These are phyloP conservation scores for Drusus annulatus DNA, from an alignment of 1,140 invertebrate species.

Conservation along the genomic window DNA sequence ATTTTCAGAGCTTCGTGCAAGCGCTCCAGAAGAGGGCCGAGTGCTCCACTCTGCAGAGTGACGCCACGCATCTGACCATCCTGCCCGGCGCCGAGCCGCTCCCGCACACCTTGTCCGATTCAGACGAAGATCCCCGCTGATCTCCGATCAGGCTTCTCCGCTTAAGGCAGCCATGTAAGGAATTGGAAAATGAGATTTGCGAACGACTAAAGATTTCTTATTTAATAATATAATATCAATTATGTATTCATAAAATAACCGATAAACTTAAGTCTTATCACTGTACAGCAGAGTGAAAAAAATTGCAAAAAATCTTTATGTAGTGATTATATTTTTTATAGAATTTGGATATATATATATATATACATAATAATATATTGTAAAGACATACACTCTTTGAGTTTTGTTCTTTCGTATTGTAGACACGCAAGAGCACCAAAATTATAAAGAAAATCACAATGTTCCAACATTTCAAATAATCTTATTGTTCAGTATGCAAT, in stretches of 20 bases:
- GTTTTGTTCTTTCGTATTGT: too few relatives aligned
- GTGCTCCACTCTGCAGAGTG: slow-evolving; percentile 82
- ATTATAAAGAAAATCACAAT: too few relatives aligned
- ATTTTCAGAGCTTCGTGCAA: slow-evolving; percentile 83
- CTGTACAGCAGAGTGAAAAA: slow-evolving; percentile 11
- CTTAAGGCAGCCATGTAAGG: too few relatives aligned
- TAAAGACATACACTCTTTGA: too few relatives aligned
- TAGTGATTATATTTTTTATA: slow-evolving; percentile 10
- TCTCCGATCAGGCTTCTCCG: background rate
- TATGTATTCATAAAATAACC: too few relatives aligned
- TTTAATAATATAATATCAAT: too few relatives aligned
- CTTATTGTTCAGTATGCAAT: too few relatives aligned
- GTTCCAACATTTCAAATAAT: too few relatives aligned
- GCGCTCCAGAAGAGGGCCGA: slow-evolving; percentile 83
- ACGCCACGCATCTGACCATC: slow-evolving; percentile 80
- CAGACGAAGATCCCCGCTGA: slow-evolving; percentile 58
- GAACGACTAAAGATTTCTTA: too few relatives aligned
- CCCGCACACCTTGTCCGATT: slow-evolving; percentile 62
- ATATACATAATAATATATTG: background rate
- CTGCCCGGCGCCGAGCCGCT: slow-evolving; percentile 67
- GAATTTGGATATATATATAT: slow-evolving; percentile 4
- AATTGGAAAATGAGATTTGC: too few relatives aligned
- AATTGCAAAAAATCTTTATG: background rate
- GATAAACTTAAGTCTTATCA: background rate
- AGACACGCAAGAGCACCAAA: too few relatives aligned